Percentiles rank a stretch among this genome's conserved stretches.
phyloP scores from a whole-genome alignment of 1,140 invertebrate genomes.

The Neotoxoptera formosana region DNA sequence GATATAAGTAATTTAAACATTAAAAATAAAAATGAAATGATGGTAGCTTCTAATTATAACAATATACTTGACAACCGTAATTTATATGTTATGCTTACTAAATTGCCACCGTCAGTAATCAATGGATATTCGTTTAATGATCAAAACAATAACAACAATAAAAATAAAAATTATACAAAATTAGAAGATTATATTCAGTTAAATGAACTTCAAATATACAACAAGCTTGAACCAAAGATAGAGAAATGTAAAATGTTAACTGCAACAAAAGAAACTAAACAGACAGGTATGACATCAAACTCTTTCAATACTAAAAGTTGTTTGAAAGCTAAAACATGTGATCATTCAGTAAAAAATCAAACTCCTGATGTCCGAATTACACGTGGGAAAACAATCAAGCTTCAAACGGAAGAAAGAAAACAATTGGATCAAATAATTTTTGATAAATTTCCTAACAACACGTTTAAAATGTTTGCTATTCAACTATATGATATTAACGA shows the following conservation, averaged over 20 bases:
- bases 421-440: slow-evolving; percentile 53
- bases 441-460: slow-evolving; percentile 36
- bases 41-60: not conserved
- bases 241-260: not conserved
- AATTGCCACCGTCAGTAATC: not conserved
- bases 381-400: slow-evolving; percentile 32
- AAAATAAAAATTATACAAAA: slow-evolving; percentile 48
- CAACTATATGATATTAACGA: slow-evolving; percentile 1
- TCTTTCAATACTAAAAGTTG: not conserved
- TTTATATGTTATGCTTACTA: slow-evolving; percentile 7
- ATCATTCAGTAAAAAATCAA: not conserved
- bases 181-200: slow-evolving; percentile 48
- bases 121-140: not conserved
- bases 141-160: not conserved
- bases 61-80: not conserved
- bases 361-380: slow-evolving; percentile 12
- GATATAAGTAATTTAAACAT: not conserved
- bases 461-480: slow-evolving; percentile 50
- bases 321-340: not conserved
- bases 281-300: not conserved
- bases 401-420: slow-evolving; percentile 43
- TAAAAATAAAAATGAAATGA: not conserved
- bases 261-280: not conserved
- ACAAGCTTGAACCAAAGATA: not conserved
- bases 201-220: slow-evolving; percentile 50